phyloP scores from a whole-genome alignment of 2,888 invertebrate species.

The Perizoma affinitatum region DNA sequence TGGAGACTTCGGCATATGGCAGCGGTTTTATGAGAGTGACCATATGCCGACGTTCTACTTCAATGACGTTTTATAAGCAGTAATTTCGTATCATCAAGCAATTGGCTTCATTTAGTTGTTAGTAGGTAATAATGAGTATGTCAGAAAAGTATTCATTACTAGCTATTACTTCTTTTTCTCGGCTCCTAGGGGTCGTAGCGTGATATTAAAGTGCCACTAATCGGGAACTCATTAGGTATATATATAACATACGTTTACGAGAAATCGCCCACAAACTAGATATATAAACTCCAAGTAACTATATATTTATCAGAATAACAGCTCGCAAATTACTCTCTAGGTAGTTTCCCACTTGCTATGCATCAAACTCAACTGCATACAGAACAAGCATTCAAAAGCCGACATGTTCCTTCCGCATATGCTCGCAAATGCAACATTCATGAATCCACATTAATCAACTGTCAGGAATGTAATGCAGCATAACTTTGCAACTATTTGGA shows the following conservation, averaged over 20 bases:
- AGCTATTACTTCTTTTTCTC: too few relatives aligned
- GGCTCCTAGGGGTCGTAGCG: too few relatives aligned
- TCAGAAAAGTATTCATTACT: not conserved
- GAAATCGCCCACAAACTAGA: too few relatives aligned
- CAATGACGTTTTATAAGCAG: constrained; percentile 33
- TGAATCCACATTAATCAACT: constrained; percentile 63
- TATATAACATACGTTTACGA: too few relatives aligned
- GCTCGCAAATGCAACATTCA: constrained; percentile 52
- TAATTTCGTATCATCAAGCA: constrained; percentile 9
- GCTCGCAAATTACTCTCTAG: constrained; percentile 27
- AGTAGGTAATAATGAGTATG: not conserved
- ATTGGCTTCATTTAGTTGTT: constrained; percentile 2
- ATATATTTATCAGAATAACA: constrained; percentile 4
- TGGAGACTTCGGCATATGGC: constrained; percentile 52
- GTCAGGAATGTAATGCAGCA: constrained; percentile 46
- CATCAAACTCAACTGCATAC: constrained; percentile 30
- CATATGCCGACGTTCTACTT: constrained; percentile 49
- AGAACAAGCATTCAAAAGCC: constrained; percentile 33
- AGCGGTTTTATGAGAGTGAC: constrained; percentile 50
- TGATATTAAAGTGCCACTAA: too few relatives aligned
- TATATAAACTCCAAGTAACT: too few relatives aligned
- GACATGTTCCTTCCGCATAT: constrained; percentile 50
- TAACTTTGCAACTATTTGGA: constrained; percentile 28
- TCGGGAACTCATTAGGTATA: too few relatives aligned
- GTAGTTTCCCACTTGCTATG: constrained; percentile 19